Conservation (phyloP, 2,113 vertebrate genomes). For the Blennius ocellaris region DNA sequence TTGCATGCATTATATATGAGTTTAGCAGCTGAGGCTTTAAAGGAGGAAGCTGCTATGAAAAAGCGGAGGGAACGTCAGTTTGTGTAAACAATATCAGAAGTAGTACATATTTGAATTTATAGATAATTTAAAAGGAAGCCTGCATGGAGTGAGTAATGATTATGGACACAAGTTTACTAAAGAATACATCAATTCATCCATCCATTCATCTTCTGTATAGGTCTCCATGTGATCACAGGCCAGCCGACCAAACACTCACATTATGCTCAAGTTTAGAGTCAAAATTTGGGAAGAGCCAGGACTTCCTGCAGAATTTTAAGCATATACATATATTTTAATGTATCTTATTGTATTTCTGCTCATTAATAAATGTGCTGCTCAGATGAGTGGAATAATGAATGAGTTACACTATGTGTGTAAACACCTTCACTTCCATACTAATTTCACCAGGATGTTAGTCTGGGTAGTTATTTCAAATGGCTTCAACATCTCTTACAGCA, state of each 20-base stretch:
- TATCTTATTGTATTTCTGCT: not conserved
- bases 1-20: slow-evolving; percentile 12
- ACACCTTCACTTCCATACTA: not conserved
- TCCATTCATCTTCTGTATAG: no score
- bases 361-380: not conserved
- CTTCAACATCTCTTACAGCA: not conserved
- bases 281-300: no score
- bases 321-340: not conserved
- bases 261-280: no score
- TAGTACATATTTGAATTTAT: not conserved
- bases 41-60: not conserved
- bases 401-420: not conserved
- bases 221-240: no score
- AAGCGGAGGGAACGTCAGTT: not conserved
- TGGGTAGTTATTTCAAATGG: not conserved
- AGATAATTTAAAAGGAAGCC: not conserved
- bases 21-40: not conserved
- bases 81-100: not conserved
- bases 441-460: slow-evolving; percentile 10
- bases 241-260: no score
- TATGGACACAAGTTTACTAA: not conserved
- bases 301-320: no score
- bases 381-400: not conserved
- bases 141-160: not conserved
- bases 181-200: not conserved